Evolutionary conservation across 2,113 vertebrate genomes (phyloP), one percentile per base, ranked within the genome.

Genomic region (Ciconia stormi): DNA sequence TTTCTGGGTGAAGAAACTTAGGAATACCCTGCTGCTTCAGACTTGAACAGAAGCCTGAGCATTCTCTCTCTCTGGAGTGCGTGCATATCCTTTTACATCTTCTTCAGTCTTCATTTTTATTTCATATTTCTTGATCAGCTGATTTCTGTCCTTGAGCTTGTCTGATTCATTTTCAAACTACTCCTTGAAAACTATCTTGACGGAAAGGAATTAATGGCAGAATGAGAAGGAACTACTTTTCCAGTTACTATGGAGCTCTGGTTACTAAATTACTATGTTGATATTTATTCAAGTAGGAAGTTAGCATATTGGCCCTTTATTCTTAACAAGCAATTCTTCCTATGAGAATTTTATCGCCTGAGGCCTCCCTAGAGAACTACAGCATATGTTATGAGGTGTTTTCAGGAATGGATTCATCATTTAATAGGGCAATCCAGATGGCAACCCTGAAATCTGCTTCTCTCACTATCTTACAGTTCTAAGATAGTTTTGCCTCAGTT

Each of bases 71-170:
- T 84, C 47, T 55, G 62, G 56, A 90, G 56, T 38, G 16, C 47
- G 19, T 67, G 27, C 30, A 42, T 87, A 89, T 40, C 47, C 65
- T 90, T 95, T 88, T 85, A 56, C 44, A 69, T 71, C 52, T 85
- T 85, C 84, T 93, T 90, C 50, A 91, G 12, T 93, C 92, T 92
- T 92, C 52, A 69, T 95, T 88, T 85, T 65, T 62, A 66, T 77
- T 95, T 90, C 40, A 59, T 82, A 55, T 65, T 89, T 91, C 40
- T 90, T 86, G 56, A 80, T 88, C 89, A 94, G n/a, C 32, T 90
- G 53, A 78, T 91, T 93, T 89, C 70, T 86, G 56, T 87, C 77
- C 73, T 92, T 94, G 38, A 89, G 34, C 46, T 87, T 76, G 22
- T 63, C 20, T 58, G 34, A 58, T 13, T 78, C 25, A 49, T 93